Conservation (phyloP, 2,113 vertebrate species). For the Lophius piscatorius region DNA sequence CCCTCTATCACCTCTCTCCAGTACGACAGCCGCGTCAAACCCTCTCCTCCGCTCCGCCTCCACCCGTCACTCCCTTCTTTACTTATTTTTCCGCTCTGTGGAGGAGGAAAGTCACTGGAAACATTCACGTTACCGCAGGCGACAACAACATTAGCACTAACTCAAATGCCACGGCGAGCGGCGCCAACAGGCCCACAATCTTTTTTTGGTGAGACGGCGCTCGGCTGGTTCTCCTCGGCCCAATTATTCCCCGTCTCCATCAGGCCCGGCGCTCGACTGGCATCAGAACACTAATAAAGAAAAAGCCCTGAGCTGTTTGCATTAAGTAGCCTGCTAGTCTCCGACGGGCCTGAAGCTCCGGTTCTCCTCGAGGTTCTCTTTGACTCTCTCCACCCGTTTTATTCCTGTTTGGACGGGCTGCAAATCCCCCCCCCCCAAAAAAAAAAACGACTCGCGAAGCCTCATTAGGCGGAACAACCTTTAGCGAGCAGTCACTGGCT, state of each 20-base stretch:
- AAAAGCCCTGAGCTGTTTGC: conserved; percentile 73
- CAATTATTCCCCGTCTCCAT: conserved; percentile 72
- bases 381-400: conserved; percentile 44
- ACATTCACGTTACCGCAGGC: conserved; percentile 60
- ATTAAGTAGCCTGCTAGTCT: conserved; percentile 67
- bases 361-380: conserved; percentile 47
- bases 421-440: conserved; percentile 71
- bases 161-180: conserved; percentile 37
- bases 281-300: conserved; percentile 72
- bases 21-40: conserved; percentile 23
- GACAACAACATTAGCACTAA: conserved; percentile 36
- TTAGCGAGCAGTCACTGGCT: conserved; percentile 47
- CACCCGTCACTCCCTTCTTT: conserved; percentile 20
- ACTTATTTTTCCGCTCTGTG: conserved; percentile 5
- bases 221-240: conserved; percentile 40
- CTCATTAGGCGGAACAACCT: conserved; percentile 76
- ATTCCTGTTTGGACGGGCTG: conserved; percentile 55
- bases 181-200: conserved; percentile 43
- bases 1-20: conserved; percentile 23
- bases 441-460: conserved; percentile 66
- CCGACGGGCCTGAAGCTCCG: conserved; percentile 58
- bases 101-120: conserved; percentile 40
- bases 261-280: conserved; percentile 60
- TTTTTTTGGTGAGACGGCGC: conserved; percentile 47
- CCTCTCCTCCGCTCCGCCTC: conserved; percentile 4